Conservation (phyloP, 2,888 invertebrate species). For the Hydrotaea cyrtoneurina region DNA sequence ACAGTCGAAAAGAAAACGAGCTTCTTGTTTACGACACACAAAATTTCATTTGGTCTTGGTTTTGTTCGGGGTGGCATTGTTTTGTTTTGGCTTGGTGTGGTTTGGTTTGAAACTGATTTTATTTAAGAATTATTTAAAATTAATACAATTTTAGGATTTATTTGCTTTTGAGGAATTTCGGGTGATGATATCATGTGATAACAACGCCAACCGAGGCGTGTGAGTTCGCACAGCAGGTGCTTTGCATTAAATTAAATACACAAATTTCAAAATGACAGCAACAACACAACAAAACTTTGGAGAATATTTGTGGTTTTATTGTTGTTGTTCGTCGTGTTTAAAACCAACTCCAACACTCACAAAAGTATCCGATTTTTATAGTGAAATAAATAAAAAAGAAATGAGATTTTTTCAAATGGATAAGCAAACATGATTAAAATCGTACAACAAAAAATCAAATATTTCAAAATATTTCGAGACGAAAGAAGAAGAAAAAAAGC, state of each 20-base stretch:
- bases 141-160: constrained; percentile 76
- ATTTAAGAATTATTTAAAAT: constrained; percentile 72
- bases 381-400: constrained; percentile 21
- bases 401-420: constrained; percentile 37
- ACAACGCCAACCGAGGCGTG: constrained; percentile 70
- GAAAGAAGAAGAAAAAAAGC: background rate
- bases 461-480: background rate
- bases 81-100: background rate
- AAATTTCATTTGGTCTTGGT: background rate
- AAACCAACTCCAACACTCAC: background rate
- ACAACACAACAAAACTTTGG: constrained; percentile 28
- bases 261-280: constrained; percentile 36
- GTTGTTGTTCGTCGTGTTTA: too few relatives aligned
- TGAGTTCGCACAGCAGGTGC: constrained; percentile 76
- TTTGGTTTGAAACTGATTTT: constrained; percentile 34
- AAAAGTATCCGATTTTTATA: constrained; percentile 17
- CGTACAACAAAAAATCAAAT: constrained; percentile 26
- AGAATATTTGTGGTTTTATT: constrained; percentile 32
- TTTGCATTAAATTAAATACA: constrained; percentile 61
- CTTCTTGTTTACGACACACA: constrained; percentile 31
- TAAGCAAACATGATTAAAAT: constrained; percentile 50
- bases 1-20: constrained; percentile 23
- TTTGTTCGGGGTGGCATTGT: constrained; percentile 16
- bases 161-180: constrained; percentile 77
- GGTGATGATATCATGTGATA: constrained; percentile 80